A percentile compares a stretch with the other conserved stretches of the same genome.
Evolutionary conservation across 2,888 invertebrate species (phyloP).

Genomic region (Balanococcus diminutus): DNA sequence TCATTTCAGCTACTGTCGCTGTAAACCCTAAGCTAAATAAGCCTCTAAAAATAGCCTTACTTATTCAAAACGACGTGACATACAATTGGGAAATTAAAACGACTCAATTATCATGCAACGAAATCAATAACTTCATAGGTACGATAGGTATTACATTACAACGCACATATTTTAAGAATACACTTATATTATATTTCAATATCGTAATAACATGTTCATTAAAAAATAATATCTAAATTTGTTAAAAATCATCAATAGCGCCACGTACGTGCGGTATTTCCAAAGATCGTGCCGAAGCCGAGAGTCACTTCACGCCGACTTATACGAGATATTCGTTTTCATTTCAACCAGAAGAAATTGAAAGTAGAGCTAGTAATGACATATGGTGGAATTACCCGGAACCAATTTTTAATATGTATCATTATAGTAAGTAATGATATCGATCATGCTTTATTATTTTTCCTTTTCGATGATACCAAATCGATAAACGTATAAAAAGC

Average conservation of each 20-base stretch:
- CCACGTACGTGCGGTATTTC: slow-evolving; percentile 97
- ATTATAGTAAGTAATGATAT: slow-evolving; percentile 58
- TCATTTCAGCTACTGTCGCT: slow-evolving; percentile 60
- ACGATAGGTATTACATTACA: slow-evolving; percentile 36
- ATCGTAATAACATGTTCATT: neutral
- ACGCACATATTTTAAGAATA: no score
- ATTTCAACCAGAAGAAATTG: slow-evolving; percentile 46
- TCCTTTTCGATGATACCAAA: neutral
- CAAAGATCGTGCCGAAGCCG: slow-evolving; percentile 85
- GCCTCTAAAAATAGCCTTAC: slow-evolving; percentile 61
- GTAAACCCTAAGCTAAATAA: slow-evolving; percentile 60
- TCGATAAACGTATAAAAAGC: neutral
- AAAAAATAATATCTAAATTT: neutral
- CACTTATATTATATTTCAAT: neutral
- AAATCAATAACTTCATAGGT: slow-evolving; percentile 59
- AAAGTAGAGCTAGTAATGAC: neutral
- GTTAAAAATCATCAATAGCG: slow-evolving; percentile 66
- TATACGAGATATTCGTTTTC: slow-evolving; percentile 45
- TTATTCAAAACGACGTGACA: slow-evolving; percentile 61
- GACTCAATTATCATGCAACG: slow-evolving; percentile 60
- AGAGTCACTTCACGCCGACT: slow-evolving; percentile 52
- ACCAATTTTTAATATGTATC: slow-evolving; percentile 59
- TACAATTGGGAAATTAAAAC: slow-evolving; percentile 61
- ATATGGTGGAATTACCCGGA: slow-evolving; percentile 60
- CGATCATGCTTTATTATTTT: neutral